These are phyloP conservation scores for Platycercus adscitus DNA, from an alignment of 2,113 vertebrate genomes.

Conservation along the genomic window DNA sequence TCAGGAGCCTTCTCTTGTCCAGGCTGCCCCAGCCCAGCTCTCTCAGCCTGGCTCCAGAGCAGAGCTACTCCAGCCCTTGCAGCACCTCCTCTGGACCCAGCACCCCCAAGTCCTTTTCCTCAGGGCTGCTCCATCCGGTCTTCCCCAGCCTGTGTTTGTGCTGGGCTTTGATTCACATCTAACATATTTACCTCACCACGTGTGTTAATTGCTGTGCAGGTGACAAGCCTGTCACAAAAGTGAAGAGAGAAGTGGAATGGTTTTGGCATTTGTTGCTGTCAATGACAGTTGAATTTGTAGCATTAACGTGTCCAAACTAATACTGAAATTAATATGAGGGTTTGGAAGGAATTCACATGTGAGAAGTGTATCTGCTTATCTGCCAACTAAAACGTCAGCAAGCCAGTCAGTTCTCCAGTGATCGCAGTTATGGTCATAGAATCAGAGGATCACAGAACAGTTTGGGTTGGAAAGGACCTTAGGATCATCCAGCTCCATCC, in stretches of 20 bases:
- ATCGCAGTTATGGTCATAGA: background rate
- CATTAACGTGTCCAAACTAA: background rate
- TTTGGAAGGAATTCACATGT: background rate
- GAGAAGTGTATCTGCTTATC: background rate
- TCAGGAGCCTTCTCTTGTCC: no score
- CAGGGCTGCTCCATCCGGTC: no score
- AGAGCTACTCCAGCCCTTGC: no score
- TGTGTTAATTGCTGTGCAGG: background rate
- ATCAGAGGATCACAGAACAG: no score
- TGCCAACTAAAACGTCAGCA: background rate
- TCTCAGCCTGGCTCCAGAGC: no score
- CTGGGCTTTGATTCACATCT: no score
- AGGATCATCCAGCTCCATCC: background rate
- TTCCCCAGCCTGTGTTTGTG: no score
- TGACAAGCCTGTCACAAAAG: background rate
- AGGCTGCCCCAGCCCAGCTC: no score
- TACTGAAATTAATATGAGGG: background rate
- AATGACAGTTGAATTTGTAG: background rate
- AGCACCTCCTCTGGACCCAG: no score
- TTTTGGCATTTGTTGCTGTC: background rate
- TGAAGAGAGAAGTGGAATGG: background rate
- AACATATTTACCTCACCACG: fast-evolving
- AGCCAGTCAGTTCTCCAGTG: background rate
- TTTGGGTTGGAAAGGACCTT: no score
- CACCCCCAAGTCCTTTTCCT: no score